Conservation (phyloP, 2,113 vertebrate species). For the Tauraco erythrolophus region DNA sequence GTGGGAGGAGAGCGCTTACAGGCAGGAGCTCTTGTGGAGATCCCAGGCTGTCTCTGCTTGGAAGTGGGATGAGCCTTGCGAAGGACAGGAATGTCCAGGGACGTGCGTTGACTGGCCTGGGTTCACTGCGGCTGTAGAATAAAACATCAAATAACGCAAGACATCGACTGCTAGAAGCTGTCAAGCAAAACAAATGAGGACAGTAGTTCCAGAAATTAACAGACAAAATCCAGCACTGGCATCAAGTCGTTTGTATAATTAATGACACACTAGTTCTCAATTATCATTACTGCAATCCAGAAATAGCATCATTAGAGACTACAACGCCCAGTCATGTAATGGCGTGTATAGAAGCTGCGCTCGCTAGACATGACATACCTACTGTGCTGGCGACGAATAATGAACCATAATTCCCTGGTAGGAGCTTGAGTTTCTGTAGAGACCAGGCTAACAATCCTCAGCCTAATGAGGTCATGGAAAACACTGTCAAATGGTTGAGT, state of each 20-base stretch:
- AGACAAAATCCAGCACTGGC: not conserved
- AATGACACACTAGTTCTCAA: constrained; percentile 59
- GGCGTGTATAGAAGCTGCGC: not conserved
- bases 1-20: accelerated
- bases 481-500: not conserved
- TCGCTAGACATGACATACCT: constrained; percentile 32
- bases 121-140: not conserved
- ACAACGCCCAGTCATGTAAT: not conserved
- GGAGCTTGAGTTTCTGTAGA: constrained; percentile 18
- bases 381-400: constrained; percentile 50
- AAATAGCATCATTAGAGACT: constrained; percentile 35
- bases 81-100: not conserved
- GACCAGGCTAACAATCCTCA: not conserved
- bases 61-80: not conserved
- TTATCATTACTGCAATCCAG: constrained; percentile 44
- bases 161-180: not conserved
- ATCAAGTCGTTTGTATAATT: constrained; percentile 45
- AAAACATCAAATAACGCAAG: not conserved
- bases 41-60: not conserved
- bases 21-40: not conserved
- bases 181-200: constrained; percentile 47
- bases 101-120: not conserved
- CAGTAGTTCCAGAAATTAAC: constrained; percentile 52
- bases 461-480: constrained; percentile 51
- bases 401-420: not conserved